A percentile compares a stretch with the other conserved stretches of the same genome.
Evolutionary conservation across 2,888 invertebrate species (phyloP).

Genomic region (Agrotis ipsilon): DNA sequence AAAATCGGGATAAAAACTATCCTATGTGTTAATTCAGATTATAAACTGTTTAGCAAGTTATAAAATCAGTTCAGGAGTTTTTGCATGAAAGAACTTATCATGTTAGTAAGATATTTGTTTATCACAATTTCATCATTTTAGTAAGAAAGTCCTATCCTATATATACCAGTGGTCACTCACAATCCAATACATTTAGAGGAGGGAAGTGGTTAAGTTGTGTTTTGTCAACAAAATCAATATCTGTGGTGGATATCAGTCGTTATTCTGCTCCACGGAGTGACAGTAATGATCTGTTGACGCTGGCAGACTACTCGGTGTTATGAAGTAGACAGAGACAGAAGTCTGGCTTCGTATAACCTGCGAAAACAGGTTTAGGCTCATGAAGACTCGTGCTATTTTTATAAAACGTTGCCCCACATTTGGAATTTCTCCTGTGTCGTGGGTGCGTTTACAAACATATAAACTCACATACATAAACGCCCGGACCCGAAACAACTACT

Average conservation of each 20-base stretch:
- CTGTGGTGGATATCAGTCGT: conserved; percentile 33
- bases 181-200: not conserved
- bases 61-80: too few species aligned
- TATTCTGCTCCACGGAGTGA: conserved; percentile 40
- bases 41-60: too few species aligned
- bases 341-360: not conserved
- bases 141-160: not conserved
- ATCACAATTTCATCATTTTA: not conserved
- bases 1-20: too few species aligned
- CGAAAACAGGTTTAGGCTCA: too few species aligned
- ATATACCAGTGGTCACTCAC: not conserved
- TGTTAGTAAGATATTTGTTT: not conserved
- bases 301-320: not conserved
- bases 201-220: conserved; percentile 21
- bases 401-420: too few species aligned
- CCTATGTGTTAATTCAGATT: too few species aligned
- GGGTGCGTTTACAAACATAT: too few species aligned
- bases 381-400: not conserved
- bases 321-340: not conserved
- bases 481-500: too few species aligned
- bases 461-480: too few species aligned
- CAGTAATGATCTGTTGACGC: conserved; percentile 36
- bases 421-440: too few species aligned
- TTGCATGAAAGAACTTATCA: too few species aligned
- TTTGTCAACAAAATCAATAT: conserved; percentile 38